Conservation (phyloP, 30 jellyfish, hydroid and myxozoan species). For the Hydra vulgaris region DNA sequence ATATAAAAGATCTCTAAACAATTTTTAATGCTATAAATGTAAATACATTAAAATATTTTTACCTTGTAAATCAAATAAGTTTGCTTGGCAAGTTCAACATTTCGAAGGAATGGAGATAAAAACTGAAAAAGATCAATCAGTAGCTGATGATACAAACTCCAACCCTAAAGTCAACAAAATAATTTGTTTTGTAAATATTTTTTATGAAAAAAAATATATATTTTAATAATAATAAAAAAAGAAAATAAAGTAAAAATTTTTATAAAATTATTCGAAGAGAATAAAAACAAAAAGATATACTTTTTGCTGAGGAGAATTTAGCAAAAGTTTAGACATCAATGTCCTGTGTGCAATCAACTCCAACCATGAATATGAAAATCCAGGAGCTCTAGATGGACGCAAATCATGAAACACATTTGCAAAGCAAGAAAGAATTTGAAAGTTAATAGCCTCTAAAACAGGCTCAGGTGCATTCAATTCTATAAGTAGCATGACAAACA, state of each 20-base stretch:
- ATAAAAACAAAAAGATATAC: too few species aligned
- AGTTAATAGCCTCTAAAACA: slow-evolving; percentile 83
- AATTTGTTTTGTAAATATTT: too few species aligned
- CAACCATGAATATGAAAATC: slow-evolving; percentile 93
- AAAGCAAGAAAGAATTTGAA: slow-evolving; percentile 72
- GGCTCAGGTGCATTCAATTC: slow-evolving; percentile 97
- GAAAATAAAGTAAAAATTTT: too few species aligned
- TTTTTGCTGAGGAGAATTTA: slow-evolving; percentile 89
- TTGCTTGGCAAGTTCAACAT: slow-evolving; percentile 91
- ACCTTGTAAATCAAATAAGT: slow-evolving; percentile 87
- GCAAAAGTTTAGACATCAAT: slow-evolving; percentile 68
- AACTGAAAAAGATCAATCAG: slow-evolving; percentile 71
- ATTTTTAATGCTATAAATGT: too few species aligned
- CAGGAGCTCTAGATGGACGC: slow-evolving; percentile 91
- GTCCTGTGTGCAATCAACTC: slow-evolving; percentile 90
- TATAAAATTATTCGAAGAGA: too few species aligned
- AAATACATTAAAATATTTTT: neutral
- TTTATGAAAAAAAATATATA: neutral
- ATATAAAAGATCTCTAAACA: neutral
- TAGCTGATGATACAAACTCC: slow-evolving; percentile 87
- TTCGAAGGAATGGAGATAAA: slow-evolving; percentile 87
- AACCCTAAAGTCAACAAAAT: slow-evolving; percentile 47
- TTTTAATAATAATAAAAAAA: too few species aligned
- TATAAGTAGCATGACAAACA: slow-evolving; percentile 65
- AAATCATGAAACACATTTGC: slow-evolving; percentile 73